Evolutionary conservation across 2,888 invertebrate species (phyloP), one percentile per base, ranked within the genome.

Genomic region (Phytoseiulus persimilis): DNA sequence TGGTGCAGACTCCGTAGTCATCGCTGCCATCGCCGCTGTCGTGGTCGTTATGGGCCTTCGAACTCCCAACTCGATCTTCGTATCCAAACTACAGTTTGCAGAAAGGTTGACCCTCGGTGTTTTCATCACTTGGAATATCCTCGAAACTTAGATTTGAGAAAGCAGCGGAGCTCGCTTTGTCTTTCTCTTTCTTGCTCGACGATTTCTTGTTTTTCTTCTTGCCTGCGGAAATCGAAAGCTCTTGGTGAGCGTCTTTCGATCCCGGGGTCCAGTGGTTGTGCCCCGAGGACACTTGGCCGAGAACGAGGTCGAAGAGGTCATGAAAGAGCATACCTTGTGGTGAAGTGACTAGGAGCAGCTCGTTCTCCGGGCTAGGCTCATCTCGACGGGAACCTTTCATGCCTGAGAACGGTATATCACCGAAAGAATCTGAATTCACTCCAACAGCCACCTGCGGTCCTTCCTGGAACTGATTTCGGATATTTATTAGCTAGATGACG

Each of bases 81-180:
- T 65, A 14, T 14, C 14, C 5, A 87, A 18, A 87, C 45, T 45
- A 87, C 87, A 87, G 87, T 87, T 87, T 87, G 45, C 87, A 39
- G 45, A 87, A 87, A 18, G 87, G 39, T 9, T 65, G 83, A 31
- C 83, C 90, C 18, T 65, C 83, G 6, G 83, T 83, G 45, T 39
- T 94, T 90, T 94, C 94, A 91, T 95, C 95, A 39, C 95, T 95
- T 0, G 95, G 95, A 92, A 95, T 95, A 92, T 95, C 95, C 92
- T 95, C 95, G 91, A 95, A 95, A 92, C 95, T 95, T 95, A 95
- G 95, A 91, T 95, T 95, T 91, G 95, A 95, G 92, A 95, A 95
- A 5, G 91, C 91, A 32, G 95, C 95, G 14, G 94, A 94, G 91
- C 91, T 91, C 45, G 90, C 92, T 65, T 90, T 90, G 33, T 91